A percentile compares a stretch with the other conserved stretches of the same genome.
Evolutionary conservation across 1,140 invertebrate species (phyloP).

Genomic region (Elysia chlorotica): DNA sequence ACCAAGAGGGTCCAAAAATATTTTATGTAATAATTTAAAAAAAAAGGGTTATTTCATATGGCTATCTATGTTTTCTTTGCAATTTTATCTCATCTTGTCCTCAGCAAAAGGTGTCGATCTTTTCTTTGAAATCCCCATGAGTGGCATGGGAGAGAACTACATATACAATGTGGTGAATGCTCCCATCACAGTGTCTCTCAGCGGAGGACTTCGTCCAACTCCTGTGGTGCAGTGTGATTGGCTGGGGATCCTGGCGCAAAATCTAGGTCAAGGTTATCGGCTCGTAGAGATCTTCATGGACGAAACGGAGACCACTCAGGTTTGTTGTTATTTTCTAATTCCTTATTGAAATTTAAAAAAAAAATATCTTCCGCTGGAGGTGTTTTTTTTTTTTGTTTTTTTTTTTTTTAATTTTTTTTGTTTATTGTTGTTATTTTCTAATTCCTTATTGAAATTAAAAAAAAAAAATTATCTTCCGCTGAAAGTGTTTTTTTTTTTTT

Average conservation of each 20-base stretch:
- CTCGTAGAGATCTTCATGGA: conserved; percentile 45
- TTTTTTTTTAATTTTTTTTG: too few species aligned
- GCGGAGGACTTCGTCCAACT: conserved; percentile 13
- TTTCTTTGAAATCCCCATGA: conserved; percentile 34
- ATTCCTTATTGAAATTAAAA: too few species aligned
- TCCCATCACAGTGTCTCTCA: conserved; percentile 17
- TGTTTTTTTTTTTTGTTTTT: too few species aligned
- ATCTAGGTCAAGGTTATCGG: conserved; percentile 34
- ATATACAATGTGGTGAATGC: conserved; percentile 36
- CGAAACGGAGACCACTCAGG: conserved; percentile 16
- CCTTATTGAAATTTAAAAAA: not conserved
- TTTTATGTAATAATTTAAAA: too few species aligned
- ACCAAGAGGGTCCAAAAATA: too few species aligned
- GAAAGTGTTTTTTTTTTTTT: too few species aligned
- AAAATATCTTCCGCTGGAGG: too few species aligned
- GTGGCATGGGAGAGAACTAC: conserved; percentile 22
- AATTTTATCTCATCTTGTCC: conserved; percentile 14
- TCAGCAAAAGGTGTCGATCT: conserved; percentile 39
- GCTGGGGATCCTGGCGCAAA: conserved; percentile 24
- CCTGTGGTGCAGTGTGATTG: conserved; percentile 35
- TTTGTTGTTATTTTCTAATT: not conserved
- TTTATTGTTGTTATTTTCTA: too few species aligned
- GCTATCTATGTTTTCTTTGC: too few species aligned
- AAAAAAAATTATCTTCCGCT: too few species aligned
- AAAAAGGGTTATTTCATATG: too few species aligned